These are phyloP conservation scores for Arenaria interpres DNA, from an alignment of 2,113 vertebrate genomes.

Conservation along the genomic window DNA sequence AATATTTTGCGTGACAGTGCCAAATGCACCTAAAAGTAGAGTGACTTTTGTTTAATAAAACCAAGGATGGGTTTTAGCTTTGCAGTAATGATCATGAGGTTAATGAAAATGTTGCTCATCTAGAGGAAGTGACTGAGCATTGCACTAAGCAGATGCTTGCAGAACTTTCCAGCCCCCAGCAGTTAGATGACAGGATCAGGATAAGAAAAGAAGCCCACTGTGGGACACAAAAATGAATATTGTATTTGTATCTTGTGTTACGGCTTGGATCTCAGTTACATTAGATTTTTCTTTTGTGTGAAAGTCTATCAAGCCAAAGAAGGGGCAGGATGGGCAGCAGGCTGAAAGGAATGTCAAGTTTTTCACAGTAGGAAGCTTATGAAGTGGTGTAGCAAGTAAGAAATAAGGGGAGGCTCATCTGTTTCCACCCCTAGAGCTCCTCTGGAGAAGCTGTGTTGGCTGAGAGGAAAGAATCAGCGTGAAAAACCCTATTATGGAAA, in stretches of 20 bases:
- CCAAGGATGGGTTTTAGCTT: background rate
- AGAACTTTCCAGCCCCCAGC: background rate
- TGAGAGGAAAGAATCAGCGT: background rate
- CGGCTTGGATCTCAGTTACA: background rate
- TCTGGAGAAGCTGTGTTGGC: background rate
- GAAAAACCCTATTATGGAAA: background rate
- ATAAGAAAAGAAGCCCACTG: background rate
- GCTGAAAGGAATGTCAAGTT: background rate
- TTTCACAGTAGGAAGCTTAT: background rate
- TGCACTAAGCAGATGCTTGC: background rate
- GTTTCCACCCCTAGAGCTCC: background rate
- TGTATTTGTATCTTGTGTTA: background rate
- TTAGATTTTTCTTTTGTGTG: background rate
- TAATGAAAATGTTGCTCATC: background rate
- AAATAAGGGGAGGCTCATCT: background rate
- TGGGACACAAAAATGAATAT: background rate
- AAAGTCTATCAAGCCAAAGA: background rate
- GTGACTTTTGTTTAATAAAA: background rate
- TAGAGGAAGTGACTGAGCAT: background rate
- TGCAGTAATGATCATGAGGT: background rate
- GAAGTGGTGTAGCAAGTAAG: background rate
- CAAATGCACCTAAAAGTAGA: background rate
- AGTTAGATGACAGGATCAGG: background rate
- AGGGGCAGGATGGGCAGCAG: background rate
- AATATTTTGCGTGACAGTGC: background rate